Base-by-base conservation (phyloP, 2,797 vertebrate species). In the Epinephelus coioides region DNA sequence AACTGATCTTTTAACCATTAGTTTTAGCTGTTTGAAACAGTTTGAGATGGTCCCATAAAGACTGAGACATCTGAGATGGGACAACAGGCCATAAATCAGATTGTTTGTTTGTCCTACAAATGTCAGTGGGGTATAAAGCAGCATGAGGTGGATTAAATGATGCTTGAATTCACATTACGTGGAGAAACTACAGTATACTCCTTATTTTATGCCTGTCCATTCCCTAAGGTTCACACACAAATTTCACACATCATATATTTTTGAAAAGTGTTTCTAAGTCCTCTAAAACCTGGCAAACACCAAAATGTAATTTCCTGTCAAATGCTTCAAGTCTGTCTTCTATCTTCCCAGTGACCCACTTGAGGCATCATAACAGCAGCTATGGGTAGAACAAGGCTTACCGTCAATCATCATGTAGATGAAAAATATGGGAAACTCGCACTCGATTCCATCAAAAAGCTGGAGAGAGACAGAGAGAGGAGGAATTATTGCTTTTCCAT, bases 321-420 rank as follows among this genome's bases (percentile, higher is more conserved):
- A 76, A 81, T 3, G 19, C 72, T 55, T 44, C 46, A 73, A 75
- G 69, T 43, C 60, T 62, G 79, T 60, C 72, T 82, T 84, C 61
- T 51, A 69, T 84, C 74, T 76, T 63, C 13, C 30, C 78, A 86
- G 78, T 81, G 70, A 80, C 63, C 74, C 82, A 75, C 50, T 85
- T 23, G 55, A 84, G 79, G 80, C 75, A 63, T 65, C 49, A 53
- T 66, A 83, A 78, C 53, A 81, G 78, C 40, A 64, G 76, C 27
- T 55, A 62, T 57, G 79, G 64, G 63, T 43, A 30, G 80, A 76
- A 73, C 44, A 53, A 88, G 82, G 61, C 98, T 97, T 95, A 99
- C 98, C 98, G 86, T 99, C 98, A 81, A 99, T 99, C 92, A 99
- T 98, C 98, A 99, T 98, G 92, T 97, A 97, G 95, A 99, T 96